Evolutionary conservation across 2,888 invertebrate species (phyloP).

Genomic region (Noctua fimbriata): DNA sequence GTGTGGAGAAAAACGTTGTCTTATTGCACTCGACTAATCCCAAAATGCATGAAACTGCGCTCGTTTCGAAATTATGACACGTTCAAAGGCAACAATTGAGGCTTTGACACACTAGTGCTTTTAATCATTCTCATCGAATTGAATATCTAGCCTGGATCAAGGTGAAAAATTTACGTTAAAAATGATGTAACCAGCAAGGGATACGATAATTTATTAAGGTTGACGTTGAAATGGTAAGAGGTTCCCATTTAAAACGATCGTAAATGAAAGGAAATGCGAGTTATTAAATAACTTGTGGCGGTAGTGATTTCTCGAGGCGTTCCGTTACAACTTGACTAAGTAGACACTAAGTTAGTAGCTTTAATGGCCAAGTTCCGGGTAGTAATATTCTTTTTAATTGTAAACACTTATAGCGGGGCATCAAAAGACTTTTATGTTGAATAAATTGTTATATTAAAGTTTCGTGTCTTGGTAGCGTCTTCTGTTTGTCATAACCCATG

Average conservation of each 20-base stretch:
- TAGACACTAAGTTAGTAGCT: conserved; percentile 25
- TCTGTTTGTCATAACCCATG: too few species aligned
- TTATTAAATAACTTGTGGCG: not conserved
- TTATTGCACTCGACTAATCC: not conserved
- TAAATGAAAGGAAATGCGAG: not conserved
- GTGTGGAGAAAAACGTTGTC: too few species aligned
- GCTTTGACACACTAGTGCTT: not conserved
- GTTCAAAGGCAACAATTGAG: not conserved
- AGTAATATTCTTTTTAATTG: not conserved
- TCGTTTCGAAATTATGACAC: not conserved
- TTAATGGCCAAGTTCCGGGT: conserved; percentile 30
- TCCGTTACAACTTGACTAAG: conserved; percentile 27
- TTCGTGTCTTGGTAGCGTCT: too few species aligned
- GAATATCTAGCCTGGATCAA: conserved; percentile 9
- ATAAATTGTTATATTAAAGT: too few species aligned
- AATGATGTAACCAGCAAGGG: not conserved
- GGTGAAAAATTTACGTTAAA: conserved; percentile 1
- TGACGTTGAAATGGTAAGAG: not conserved
- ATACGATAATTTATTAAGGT: not conserved
- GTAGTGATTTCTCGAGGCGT: not conserved
- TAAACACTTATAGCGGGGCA: not conserved
- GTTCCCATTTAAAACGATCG: not conserved
- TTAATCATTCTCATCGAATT: conserved; percentile 38
- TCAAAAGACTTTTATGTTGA: not conserved
- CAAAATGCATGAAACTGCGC: conserved; percentile 2